These are phyloP conservation scores for Mayetiola destructor DNA, from an alignment of 2,888 invertebrate species.

Conservation along the genomic window DNA sequence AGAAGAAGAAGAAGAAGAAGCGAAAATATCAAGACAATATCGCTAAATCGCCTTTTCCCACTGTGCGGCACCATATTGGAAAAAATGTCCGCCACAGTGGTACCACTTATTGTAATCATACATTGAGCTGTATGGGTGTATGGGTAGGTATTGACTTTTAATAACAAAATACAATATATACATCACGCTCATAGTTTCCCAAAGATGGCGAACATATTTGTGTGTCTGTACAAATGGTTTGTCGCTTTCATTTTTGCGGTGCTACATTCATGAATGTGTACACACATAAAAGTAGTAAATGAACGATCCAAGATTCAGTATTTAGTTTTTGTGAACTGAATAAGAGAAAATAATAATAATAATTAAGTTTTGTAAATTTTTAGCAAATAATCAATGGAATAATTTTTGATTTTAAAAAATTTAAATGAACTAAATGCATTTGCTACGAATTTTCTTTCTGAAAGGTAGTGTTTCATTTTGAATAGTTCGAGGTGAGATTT, in stretches of 20 bases:
- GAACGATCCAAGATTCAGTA: too few species aligned
- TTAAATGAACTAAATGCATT: too few species aligned
- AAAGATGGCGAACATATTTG: constrained; percentile 11
- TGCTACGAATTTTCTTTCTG: too few species aligned
- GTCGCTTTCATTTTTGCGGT: constrained; percentile 8
- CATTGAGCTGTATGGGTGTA: background rate
- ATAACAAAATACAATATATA: background rate
- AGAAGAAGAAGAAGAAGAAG: too few species aligned
- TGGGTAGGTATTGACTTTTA: background rate
- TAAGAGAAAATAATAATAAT: background rate
- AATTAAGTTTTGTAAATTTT: too few species aligned
- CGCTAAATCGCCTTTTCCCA: too few species aligned
- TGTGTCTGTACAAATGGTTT: background rate
- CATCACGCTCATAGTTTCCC: constrained; percentile 4
- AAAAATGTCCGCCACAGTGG: background rate
- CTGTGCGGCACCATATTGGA: background rate
- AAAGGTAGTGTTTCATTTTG: too few species aligned
- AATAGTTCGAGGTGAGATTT: too few species aligned
- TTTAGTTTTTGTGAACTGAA: background rate
- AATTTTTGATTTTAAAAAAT: too few species aligned
- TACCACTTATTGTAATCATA: background rate
- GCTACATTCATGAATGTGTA: background rate
- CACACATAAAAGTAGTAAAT: background rate
- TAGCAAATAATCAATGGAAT: too few species aligned
- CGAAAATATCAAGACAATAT: too few species aligned